phyloP scores from a whole-genome alignment of 2,797 vertebrate genomes.

The Zonotrichia albicollis region DNA sequence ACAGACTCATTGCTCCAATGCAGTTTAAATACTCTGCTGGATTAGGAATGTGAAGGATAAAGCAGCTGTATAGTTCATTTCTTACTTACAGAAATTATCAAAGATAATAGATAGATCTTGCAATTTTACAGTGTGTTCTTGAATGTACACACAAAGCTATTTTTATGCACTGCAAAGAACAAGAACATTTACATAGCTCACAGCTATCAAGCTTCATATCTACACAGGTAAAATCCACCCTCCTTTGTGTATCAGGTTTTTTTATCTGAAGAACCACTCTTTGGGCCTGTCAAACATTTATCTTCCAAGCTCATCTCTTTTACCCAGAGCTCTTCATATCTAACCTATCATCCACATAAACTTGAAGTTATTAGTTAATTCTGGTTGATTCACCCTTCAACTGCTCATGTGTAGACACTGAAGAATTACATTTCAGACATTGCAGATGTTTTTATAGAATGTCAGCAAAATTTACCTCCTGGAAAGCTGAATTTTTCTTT shows the following conservation, averaged over 20 bases:
- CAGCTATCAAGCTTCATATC: neutral
- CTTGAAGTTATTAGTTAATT: neutral
- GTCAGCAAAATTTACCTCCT: neutral
- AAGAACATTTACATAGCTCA: neutral
- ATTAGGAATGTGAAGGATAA: neutral
- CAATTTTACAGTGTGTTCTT: neutral
- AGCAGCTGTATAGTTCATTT: neutral
- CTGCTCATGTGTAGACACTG: neutral
- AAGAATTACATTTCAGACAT: neutral
- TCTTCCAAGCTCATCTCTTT: neutral
- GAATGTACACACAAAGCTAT: neutral
- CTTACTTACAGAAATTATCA: neutral
- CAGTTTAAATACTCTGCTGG: neutral
- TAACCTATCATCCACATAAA: neutral
- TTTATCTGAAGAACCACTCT: neutral
- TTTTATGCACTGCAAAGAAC: neutral
- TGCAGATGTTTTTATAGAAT: neutral
- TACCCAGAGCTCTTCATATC: neutral
- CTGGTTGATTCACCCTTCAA: neutral
- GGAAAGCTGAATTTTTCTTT: neutral
- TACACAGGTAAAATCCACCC: neutral
- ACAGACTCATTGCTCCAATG: neutral
- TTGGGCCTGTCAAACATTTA: neutral
- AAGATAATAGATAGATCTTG: neutral
- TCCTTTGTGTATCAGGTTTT: neutral